Percentiles rank a stretch among this genome's conserved stretches.
Conservation (phyloP, 2,113 vertebrate genomes). For the Malurus melanocephalus region DNA sequence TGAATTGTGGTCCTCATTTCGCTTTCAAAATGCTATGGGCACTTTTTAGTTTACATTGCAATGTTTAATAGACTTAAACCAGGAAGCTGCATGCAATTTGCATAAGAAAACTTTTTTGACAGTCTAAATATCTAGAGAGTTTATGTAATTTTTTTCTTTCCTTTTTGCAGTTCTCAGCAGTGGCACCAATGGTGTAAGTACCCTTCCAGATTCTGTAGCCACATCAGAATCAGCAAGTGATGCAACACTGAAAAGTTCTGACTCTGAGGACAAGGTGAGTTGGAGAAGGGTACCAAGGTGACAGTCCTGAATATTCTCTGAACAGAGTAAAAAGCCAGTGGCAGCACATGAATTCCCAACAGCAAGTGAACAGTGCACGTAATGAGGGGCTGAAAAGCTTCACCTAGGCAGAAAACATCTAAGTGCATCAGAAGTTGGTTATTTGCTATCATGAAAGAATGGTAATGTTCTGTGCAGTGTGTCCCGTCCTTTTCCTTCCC, state of each 20-base stretch:
- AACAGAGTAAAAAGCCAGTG: neutral
- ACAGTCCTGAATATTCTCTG: neutral
- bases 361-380: neutral
- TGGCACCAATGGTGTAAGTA: conserved; percentile 91
- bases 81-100: neutral
- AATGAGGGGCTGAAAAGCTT: neutral
- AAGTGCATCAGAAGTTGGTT: neutral
- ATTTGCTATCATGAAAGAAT: neutral
- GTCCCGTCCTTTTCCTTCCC: neutral
- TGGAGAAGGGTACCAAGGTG: neutral
- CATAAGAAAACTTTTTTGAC: neutral
- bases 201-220: conserved; percentile 74
- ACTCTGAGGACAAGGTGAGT: conserved; percentile 55
- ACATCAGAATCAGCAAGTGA: conserved; percentile 73
- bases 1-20: accelerated
- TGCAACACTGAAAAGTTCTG: conserved; percentile 61
- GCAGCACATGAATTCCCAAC: neutral
- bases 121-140: neutral
- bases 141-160: neutral
- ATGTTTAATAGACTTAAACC: neutral
- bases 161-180: conserved; percentile 79
- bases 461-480: neutral
- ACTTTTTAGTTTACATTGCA: neutral
- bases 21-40: neutral
- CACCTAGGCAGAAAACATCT: neutral